These are phyloP conservation scores for Meda fulgida DNA, from an alignment of 2,797 vertebrate species.

Conservation along the genomic window DNA sequence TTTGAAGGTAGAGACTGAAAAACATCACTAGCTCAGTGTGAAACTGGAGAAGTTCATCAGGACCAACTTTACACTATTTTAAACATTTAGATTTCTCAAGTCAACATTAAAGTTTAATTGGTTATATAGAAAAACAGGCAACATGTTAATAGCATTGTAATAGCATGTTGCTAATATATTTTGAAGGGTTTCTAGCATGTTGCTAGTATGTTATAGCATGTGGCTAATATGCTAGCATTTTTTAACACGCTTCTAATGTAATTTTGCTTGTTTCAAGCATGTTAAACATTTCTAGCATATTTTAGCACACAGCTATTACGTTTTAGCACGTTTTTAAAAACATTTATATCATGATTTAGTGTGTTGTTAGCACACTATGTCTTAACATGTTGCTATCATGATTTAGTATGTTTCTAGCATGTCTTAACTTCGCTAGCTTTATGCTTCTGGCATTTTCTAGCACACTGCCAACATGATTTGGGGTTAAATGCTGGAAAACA, in stretches of 20 bases:
- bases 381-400: too few species aligned
- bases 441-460: neutral
- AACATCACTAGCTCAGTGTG: neutral
- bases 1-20: too few species aligned
- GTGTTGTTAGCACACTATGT: too few species aligned
- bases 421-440: neutral
- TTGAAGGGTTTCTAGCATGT: neutral
- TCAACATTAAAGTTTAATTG: neutral
- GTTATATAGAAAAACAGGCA: neutral
- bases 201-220: too few species aligned
- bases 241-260: neutral
- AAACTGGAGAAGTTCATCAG: neutral
- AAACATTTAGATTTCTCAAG: too few species aligned
- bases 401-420: neutral
- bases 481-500: neutral
- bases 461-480: neutral
- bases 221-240: neutral
- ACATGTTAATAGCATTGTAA: neutral
- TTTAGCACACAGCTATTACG: too few species aligned
- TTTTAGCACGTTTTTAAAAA: too few species aligned
- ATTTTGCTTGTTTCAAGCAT: neutral
- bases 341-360: too few species aligned
- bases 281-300: neutral
- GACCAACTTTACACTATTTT: too few species aligned
- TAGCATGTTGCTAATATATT: neutral